These are phyloP conservation scores for Epistrophella euchroma DNA, from an alignment of 2,888 invertebrate species.

Conservation along the genomic window DNA sequence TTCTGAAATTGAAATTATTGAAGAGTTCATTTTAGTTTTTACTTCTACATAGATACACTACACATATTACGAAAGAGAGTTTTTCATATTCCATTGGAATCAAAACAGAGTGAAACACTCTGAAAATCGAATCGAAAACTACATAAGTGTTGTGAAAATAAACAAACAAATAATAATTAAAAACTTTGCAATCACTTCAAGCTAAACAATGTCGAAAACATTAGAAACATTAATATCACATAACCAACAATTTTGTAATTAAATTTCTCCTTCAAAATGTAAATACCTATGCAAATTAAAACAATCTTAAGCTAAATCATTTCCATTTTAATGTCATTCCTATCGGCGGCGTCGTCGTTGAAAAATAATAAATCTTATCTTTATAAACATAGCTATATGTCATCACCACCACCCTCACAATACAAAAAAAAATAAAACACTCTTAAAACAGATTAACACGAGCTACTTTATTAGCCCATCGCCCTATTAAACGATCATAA, in stretches of 20 bases:
- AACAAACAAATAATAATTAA: too few relatives aligned
- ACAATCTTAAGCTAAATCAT: conserved; percentile 9
- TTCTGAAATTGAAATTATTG: too few relatives aligned
- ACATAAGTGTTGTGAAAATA: too few relatives aligned
- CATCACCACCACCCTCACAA: not conserved
- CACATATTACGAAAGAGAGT: too few relatives aligned
- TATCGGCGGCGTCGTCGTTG: conserved; percentile 12
- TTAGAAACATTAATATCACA: not conserved
- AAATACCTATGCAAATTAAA: conserved; percentile 22
- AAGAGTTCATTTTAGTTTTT: too few relatives aligned
- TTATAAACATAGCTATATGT: not conserved
- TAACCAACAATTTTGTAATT: not conserved
- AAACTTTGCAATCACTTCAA: too few relatives aligned
- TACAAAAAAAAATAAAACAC: not conserved
- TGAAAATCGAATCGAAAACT: too few relatives aligned
- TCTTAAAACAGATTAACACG: conserved; percentile 58
- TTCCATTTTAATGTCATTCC: conserved; percentile 18
- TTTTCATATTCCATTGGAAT: too few relatives aligned
- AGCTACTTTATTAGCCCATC: conserved; percentile 61
- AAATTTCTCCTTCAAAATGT: conserved; percentile 20
- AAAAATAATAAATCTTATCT: conserved; percentile 24
- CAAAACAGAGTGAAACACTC: too few relatives aligned
- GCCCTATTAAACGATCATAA: conserved; percentile 68
- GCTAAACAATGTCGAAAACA: conserved; percentile 1
- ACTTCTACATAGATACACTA: too few relatives aligned